Evolutionary conservation across 2,113 vertebrate genomes (phyloP), one percentile per base, ranked within the genome.

Genomic region (Dendrocopos noguchii): DNA sequence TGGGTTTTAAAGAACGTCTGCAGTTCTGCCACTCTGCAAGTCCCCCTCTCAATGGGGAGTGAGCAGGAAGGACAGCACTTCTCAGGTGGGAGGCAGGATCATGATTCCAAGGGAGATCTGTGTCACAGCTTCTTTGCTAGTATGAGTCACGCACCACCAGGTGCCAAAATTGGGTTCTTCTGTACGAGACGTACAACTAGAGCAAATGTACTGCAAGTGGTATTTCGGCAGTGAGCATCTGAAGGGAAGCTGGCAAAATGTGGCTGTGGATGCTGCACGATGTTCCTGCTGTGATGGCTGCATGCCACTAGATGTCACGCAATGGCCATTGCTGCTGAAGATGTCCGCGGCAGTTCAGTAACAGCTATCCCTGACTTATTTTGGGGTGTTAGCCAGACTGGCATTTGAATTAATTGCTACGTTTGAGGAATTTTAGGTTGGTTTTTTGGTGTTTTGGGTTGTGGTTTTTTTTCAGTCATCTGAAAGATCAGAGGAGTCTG

Each of bases 201-300:
- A 29, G 60, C 34, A 31, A 33, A 12, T 10, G 1, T 22, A 31
- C 14, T 33, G 0, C 39, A 50, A 27, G 11, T 7, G 18, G 4
- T 6, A 4, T 22, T 31, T 3, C 1, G 34, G 31, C 68, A 17
- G 50, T 18, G 36, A 17, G 44, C 9, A 0, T 4, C 24, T 16
- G 44, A 36, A 18, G 18, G 39, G 12, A 47, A 71, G 28, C 60
- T 3, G 59, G 1, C 3, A 2, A n/a, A 6, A 7, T 3, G 21
- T 3, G 16, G 0, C 2, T 2, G n/a, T 0, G 8, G 24, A 6
- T 8, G 42, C 24, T 52, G 0, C 22, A 3, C 9, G 12, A 2
- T 24, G 24, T 42, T 36, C 61, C 64, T 79, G 91, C 75, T 56
- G 3, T 65, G 44, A 34, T 64, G 59, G 20, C 22, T 44, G 28